These are phyloP conservation scores for Naja naja DNA, from an alignment of 2,113 vertebrate genomes.

Conservation along the genomic window DNA sequence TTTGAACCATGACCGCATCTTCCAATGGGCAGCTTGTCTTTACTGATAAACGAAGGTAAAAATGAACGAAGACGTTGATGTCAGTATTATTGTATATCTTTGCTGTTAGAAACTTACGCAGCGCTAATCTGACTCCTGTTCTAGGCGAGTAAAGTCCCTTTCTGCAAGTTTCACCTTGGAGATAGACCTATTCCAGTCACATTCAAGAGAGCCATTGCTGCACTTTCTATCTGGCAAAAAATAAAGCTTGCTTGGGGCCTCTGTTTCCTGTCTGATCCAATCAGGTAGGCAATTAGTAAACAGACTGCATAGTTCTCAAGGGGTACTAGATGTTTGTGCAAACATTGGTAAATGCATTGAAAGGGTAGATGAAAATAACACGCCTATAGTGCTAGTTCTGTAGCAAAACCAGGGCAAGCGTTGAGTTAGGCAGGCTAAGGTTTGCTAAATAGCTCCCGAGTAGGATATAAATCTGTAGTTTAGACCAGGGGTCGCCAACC, in stretches of 20 bases:
- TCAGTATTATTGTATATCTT: not conserved
- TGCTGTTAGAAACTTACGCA: not conserved
- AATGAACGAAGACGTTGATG: not conserved
- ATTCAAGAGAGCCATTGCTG: constrained; percentile 95
- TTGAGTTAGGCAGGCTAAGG: not conserved
- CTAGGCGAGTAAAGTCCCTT: constrained; percentile 93
- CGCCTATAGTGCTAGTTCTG: not conserved
- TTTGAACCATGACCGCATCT: not conserved
- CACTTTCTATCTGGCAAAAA: constrained; percentile 97
- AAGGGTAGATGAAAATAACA: not conserved
- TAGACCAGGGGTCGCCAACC: no score
- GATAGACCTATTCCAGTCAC: constrained; percentile 97
- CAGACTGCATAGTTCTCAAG: not conserved
- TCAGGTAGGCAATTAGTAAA: constrained; percentile 79
- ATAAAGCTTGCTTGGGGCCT: constrained; percentile 94
- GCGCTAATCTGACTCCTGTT: not conserved
- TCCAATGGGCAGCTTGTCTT: not conserved
- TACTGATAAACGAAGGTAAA: not conserved
- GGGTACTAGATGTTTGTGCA: not conserved
- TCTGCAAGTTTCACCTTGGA: constrained; percentile 97
- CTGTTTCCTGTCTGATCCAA: constrained; percentile 96
- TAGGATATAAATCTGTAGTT: not conserved
- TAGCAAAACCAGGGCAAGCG: not conserved
- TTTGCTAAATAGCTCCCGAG: not conserved
- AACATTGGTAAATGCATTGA: not conserved